Conservation (phyloP, 2,888 invertebrate genomes). For the Galeruca laticollis region DNA sequence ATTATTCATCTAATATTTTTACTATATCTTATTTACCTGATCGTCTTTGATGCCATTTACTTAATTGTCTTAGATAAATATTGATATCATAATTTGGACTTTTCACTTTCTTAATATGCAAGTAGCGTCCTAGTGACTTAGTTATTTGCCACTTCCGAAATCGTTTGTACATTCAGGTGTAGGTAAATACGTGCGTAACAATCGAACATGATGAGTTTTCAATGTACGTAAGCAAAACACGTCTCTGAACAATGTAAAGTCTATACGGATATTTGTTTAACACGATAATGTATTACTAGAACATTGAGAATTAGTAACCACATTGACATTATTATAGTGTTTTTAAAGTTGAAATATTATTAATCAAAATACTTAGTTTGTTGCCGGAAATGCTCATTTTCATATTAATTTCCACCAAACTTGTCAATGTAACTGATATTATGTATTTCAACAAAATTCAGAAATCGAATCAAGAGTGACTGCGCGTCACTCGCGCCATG, state of each 20-base stretch:
- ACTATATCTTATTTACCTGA: no score
- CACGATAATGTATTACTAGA: neutral
- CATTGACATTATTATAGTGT: neutral
- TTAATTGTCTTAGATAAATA: no score
- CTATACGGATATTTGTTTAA: neutral
- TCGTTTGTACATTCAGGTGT: neutral
- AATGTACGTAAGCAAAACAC: neutral
- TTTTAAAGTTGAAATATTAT: no score
- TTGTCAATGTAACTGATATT: no score
- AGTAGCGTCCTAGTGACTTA: constrained; percentile 6
- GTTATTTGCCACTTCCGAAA: constrained; percentile 10
- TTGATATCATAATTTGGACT: neutral
- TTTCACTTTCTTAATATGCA: neutral
- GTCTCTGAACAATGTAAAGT: neutral
- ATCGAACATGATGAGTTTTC: neutral
- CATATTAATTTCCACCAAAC: no score
- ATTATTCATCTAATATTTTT: no score
- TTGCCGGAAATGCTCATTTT: no score
- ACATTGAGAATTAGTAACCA: neutral
- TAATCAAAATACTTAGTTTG: no score
- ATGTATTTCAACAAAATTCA: no score
- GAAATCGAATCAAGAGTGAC: no score
- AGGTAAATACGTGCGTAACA: neutral
- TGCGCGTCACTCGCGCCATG: no score
- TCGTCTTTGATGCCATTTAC: no score